Evolutionary conservation across 1,140 invertebrate genomes (phyloP).

Genomic region (Drosophila sproati): DNA sequence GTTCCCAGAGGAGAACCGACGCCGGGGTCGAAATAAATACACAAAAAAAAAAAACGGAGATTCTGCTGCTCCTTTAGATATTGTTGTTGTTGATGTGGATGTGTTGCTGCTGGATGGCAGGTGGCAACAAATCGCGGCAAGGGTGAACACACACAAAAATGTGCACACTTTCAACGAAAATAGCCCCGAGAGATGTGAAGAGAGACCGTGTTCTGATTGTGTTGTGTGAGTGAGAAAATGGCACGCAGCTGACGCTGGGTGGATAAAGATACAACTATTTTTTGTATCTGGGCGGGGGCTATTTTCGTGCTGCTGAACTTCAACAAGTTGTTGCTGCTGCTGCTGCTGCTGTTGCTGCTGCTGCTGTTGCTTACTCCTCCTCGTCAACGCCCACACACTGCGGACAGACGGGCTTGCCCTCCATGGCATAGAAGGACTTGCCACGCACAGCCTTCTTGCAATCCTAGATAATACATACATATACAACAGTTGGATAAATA

Average conservation of each 20-base stretch:
- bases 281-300: conserved; percentile 29
- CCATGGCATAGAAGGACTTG: conserved; percentile 97
- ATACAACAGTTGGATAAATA: background rate
- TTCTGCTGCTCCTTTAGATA: conserved; percentile 8
- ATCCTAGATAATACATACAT: conserved; percentile 88
- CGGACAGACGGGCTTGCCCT: conserved; percentile 95
- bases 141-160: background rate
- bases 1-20: background rate
- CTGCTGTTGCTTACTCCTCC: conserved; percentile 88
- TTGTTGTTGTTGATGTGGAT: conserved; percentile 1
- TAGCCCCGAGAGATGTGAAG: conserved; percentile 19
- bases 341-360: conserved; percentile 14
- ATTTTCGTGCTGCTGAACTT: conserved; percentile 51
- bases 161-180: conserved; percentile 38
- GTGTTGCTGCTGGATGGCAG: conserved; percentile 2
- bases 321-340: conserved; percentile 45
- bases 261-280: conserved; percentile 19
- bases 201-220: background rate
- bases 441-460: conserved; percentile 96
- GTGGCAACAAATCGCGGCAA: conserved; percentile 7
- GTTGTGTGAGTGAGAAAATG: conserved; percentile 10
- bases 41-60: no score
- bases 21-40: no score
- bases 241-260: conserved; percentile 31
- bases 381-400: conserved; percentile 95